Conservation (phyloP, 2,113 vertebrate genomes). For the Sebastes fasciatus region DNA sequence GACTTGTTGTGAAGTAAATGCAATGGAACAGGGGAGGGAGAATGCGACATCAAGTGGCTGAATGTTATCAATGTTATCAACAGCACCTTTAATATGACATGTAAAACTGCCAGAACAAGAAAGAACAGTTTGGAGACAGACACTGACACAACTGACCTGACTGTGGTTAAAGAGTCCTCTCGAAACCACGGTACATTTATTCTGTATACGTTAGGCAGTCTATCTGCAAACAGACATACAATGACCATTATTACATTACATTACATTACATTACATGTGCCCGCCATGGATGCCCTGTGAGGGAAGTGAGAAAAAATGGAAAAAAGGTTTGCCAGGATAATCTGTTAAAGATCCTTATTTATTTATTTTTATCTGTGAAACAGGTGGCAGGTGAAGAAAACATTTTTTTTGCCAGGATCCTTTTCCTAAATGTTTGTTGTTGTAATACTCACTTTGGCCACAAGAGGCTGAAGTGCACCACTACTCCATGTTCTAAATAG, state of each 20-base stretch:
- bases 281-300: background rate
- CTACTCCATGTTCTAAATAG: no score
- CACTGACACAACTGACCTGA: conserved; percentile 78
- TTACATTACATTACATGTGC: no score
- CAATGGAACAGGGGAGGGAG: no score
- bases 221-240: conserved; percentile 80
- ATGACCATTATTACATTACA: background rate
- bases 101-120: background rate
- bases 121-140: background rate
- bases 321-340: background rate
- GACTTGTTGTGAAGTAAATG: no score
- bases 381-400: background rate
- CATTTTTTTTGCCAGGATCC: background rate
- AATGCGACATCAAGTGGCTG: no score
- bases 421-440: no score
- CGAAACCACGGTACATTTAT: conserved; percentile 93
- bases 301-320: background rate
- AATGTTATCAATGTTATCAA: no score
- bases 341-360: background rate
- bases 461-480: no score
- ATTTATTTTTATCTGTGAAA: no score
- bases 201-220: conserved; percentile 89
- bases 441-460: no score
- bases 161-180: conserved; percentile 90
- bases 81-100: background rate